phyloP scores from a whole-genome alignment of 1,140 invertebrate species.

The Latrodectus geometricus region DNA sequence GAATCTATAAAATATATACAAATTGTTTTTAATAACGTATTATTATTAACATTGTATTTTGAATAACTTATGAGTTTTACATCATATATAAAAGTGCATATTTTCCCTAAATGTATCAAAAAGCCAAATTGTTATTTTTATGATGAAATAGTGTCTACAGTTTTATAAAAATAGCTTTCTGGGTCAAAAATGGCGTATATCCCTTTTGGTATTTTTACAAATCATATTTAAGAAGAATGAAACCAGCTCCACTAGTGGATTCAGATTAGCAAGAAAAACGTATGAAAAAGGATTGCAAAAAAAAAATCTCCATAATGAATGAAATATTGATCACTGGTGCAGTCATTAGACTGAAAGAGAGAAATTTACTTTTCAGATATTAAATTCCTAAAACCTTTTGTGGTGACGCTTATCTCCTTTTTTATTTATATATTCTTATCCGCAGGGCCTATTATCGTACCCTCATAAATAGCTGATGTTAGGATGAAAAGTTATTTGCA shows the following conservation, averaged over 20 bases:
- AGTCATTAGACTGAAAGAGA: constrained; percentile 87
- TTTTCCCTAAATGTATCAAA: too few relatives aligned
- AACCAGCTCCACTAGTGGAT: not conserved
- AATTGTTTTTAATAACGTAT: too few relatives aligned
- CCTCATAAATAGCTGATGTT: not conserved
- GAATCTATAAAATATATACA: too few relatives aligned
- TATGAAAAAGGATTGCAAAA: not conserved
- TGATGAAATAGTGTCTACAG: too few relatives aligned
- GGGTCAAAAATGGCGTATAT: not conserved
- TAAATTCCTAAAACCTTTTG: constrained; percentile 39
- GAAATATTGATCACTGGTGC: constrained; percentile 95
- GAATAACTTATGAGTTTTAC: too few relatives aligned
- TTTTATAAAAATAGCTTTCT: not conserved
- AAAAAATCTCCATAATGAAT: constrained; percentile 57
- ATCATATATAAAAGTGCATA: too few relatives aligned
- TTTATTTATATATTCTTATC: not conserved
- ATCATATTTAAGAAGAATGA: not conserved
- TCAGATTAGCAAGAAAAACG: constrained; percentile 1
- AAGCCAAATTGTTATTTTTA: too few relatives aligned
- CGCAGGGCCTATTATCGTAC: not conserved
- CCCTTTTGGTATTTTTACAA: not conserved
- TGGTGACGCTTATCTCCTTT: constrained; percentile 4
- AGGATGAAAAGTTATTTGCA: not conserved
- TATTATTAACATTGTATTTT: too few relatives aligned
- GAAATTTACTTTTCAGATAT: constrained; percentile 35